Conservation (phyloP, 2,797 vertebrate species). For the Lacerta agilis region DNA sequence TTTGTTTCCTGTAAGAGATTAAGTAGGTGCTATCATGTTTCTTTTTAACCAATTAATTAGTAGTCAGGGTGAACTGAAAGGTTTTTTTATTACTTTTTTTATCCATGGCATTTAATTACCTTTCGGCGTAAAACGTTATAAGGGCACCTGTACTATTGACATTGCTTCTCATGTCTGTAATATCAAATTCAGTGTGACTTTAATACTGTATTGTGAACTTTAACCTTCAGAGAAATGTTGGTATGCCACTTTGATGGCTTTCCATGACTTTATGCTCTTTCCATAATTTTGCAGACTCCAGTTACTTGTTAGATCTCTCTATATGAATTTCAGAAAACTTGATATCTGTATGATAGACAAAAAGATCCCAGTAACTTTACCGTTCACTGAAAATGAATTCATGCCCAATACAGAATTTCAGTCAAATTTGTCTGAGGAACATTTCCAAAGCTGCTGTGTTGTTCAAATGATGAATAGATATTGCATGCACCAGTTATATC, state of each 20-base stretch:
- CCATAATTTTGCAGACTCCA: background rate
- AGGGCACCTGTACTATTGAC: background rate
- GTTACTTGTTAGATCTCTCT: background rate
- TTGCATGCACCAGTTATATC: too few species aligned
- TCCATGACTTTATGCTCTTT: background rate
- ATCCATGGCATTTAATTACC: constrained; percentile 22
- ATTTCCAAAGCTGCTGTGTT: too few species aligned
- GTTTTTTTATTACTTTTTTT: constrained; percentile 7
- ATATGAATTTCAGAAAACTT: background rate
- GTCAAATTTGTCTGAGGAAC: too few species aligned
- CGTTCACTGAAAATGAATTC: too few species aligned
- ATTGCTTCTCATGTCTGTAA: background rate
- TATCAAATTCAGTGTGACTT: background rate
- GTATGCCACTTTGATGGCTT: background rate
- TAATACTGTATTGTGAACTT: constrained; percentile 4
- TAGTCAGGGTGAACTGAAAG: background rate
- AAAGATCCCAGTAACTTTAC: too few species aligned
- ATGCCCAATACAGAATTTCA: too few species aligned
- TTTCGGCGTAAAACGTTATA: constrained; percentile 18
- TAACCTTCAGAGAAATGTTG: background rate
- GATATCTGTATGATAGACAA: background rate
- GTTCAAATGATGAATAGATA: too few species aligned
- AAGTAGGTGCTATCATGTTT: background rate
- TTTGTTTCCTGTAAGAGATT: background rate
- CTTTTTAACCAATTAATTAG: constrained; percentile 37